Conservation (phyloP, 2,113 vertebrate species). For the Eleginops maclovinus region DNA sequence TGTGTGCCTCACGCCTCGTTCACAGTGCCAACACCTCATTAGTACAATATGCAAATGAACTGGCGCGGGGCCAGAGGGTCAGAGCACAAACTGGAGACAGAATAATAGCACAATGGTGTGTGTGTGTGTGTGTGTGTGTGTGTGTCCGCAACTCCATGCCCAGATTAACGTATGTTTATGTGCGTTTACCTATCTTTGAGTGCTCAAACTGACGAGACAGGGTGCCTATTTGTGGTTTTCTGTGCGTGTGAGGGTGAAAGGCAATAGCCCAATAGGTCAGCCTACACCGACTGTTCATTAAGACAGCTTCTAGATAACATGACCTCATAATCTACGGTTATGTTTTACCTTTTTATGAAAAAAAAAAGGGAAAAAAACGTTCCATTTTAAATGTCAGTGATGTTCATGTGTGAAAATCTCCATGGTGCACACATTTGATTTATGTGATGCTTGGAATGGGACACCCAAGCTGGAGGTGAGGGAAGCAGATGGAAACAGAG, state of each 20-base stretch:
- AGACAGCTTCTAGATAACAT: slow-evolving; percentile 42
- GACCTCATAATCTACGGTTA: slow-evolving; percentile 14
- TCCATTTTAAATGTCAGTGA: slow-evolving; percentile 9
- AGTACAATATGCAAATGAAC: slow-evolving; percentile 91
- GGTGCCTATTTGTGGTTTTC: slow-evolving; percentile 9
- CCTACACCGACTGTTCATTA: slow-evolving; percentile 31
- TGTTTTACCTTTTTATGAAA: slow-evolving; percentile 19
- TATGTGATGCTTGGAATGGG: slow-evolving; percentile 26
- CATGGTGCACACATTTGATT: slow-evolving; percentile 31
- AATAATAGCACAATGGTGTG: slow-evolving; percentile 91
- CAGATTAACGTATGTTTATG: slow-evolving; percentile 17
- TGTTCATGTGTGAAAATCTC: slow-evolving; percentile 8
- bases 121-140: slow-evolving; percentile 58
- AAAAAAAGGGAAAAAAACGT: slow-evolving; percentile 17
- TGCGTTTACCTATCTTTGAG: slow-evolving; percentile 23
- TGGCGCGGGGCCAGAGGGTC: slow-evolving; percentile 93
- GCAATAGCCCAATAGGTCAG: slow-evolving; percentile 21
- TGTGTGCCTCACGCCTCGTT: slow-evolving; percentile 68
- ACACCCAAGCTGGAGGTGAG: slow-evolving; percentile 51
- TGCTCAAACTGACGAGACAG: background rate
- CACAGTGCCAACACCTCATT: slow-evolving; percentile 84
- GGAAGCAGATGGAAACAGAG: slow-evolving; percentile 53
- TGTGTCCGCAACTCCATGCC: slow-evolving; percentile 34
- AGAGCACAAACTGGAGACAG: slow-evolving; percentile 94
- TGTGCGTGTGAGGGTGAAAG: background rate